Conservation (phyloP, 2,797 vertebrate genomes). For the Hozukius guyotensis region DNA sequence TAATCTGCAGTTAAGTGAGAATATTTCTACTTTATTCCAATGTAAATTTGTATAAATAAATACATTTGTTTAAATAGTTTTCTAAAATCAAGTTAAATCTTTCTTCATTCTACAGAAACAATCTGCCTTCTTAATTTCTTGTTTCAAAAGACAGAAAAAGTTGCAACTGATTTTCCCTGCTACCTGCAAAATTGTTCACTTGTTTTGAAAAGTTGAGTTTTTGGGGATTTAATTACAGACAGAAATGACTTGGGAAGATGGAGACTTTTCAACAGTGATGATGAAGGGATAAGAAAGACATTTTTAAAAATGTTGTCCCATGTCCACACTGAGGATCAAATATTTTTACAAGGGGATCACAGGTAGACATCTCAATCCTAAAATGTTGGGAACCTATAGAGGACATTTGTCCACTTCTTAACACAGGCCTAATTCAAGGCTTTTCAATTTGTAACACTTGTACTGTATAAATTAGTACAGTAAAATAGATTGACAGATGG, state of each 20-base stretch:
- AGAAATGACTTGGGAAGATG: not conserved
- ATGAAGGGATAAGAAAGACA: not conserved
- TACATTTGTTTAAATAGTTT: no score
- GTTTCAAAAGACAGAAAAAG: not conserved
- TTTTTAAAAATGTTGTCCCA: no score
- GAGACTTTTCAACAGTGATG: not conserved
- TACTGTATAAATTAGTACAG: not conserved
- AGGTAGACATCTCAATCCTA: not conserved
- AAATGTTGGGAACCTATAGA: not conserved
- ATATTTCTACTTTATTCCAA: not conserved
- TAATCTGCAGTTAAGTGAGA: no score
- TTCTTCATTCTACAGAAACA: not conserved
- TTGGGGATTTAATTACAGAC: not conserved
- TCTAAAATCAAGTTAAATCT: not conserved
- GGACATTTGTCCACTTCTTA: not conserved
- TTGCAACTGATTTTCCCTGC: not conserved
- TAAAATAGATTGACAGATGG: slow-evolving; percentile 10
- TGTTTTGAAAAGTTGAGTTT: not conserved
- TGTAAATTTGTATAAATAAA: no score
- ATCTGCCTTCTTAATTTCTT: not conserved
- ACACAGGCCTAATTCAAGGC: not conserved
- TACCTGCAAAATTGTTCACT: not conserved
- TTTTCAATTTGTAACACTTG: not conserved
- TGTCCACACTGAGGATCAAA: not conserved
- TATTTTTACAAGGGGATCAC: not conserved